Evolutionary conservation across 2,113 vertebrate genomes (phyloP).

Genomic region (Potamarius usumacintae): DNA sequence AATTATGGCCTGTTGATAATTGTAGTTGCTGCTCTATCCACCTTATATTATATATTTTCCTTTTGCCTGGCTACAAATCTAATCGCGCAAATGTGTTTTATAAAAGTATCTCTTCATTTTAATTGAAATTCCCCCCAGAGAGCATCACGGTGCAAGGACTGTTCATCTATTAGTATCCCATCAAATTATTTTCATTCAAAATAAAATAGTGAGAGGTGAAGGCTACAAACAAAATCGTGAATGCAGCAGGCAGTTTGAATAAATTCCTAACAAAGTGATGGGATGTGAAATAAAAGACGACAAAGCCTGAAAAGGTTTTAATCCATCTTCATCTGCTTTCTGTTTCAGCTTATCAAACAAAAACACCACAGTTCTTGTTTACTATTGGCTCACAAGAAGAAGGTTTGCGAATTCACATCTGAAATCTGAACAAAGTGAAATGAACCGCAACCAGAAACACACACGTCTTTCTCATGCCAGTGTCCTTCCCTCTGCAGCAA

Average conservation of each 20-base stretch:
- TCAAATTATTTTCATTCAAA: not conserved
- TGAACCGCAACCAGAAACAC: not conserved
- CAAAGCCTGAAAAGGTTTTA: not conserved
- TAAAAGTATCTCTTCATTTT: not conserved
- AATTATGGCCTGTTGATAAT: too few species aligned
- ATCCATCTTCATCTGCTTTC: not conserved
- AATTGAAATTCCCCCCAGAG: not conserved
- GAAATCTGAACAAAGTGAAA: not conserved
- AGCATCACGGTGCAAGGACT: not conserved
- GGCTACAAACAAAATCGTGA: not conserved
- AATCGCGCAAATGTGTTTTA: not conserved
- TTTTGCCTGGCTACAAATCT: not conserved
- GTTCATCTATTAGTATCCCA: not conserved
- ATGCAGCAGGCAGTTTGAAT: not conserved
- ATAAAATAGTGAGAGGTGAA: not conserved
- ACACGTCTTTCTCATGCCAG: not conserved
- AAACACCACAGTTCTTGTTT: not conserved
- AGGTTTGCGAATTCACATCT: not conserved
- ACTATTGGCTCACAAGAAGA: not conserved
- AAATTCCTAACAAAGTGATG: not conserved
- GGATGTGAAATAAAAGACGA: not conserved
- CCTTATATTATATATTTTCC: not conserved
- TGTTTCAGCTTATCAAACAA: not conserved
- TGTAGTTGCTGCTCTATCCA: too few species aligned
- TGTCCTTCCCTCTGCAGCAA: not conserved